These are phyloP conservation scores for Lordiphosa stackelbergi DNA, from an alignment of 1,140 invertebrate genomes.

Conservation along the genomic window DNA sequence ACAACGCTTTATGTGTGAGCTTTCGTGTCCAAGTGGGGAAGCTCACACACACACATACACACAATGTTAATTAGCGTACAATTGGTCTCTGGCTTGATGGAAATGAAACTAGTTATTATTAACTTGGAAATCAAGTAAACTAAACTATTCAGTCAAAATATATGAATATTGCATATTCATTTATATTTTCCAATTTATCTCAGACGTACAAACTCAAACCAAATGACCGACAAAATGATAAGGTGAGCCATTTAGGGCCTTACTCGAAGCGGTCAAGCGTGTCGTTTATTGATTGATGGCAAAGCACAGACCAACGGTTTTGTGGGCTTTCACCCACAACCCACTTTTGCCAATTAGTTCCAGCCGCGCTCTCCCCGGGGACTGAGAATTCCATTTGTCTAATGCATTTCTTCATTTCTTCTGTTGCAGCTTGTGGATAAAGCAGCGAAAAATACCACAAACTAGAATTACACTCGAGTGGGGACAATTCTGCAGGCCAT, in stretches of 20 bases:
- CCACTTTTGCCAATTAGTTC: conserved; percentile 5
- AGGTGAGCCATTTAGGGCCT: not conserved
- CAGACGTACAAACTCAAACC: too few relatives aligned
- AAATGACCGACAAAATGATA: not conserved
- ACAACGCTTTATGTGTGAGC: too few relatives aligned
- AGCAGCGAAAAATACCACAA: not conserved
- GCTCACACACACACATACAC: too few relatives aligned
- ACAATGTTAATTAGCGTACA: too few relatives aligned
- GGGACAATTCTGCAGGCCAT: conserved; percentile 16
- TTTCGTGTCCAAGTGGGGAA: too few relatives aligned
- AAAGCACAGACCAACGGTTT: not conserved
- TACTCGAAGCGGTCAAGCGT: not conserved
- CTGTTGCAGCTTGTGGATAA: conserved; percentile 1
- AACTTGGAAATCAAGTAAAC: too few relatives aligned
- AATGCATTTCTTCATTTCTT: not conserved
- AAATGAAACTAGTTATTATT: too few relatives aligned
- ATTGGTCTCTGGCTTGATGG: too few relatives aligned
- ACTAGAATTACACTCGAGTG: not conserved
- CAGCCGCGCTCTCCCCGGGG: conserved; percentile 2
- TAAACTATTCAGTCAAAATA: too few relatives aligned
- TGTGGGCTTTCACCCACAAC: conserved; percentile 5
- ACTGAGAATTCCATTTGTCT: not conserved
- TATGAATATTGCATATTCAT: too few relatives aligned
- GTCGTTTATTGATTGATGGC: conserved; percentile 1
- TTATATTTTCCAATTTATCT: too few relatives aligned